A percentile compares a stretch with the other conserved stretches of the same genome.
These are phyloP conservation scores for Xiphophorus hellerii DNA, from an alignment of 2,113 vertebrate genomes.

Conservation along the genomic window DNA sequence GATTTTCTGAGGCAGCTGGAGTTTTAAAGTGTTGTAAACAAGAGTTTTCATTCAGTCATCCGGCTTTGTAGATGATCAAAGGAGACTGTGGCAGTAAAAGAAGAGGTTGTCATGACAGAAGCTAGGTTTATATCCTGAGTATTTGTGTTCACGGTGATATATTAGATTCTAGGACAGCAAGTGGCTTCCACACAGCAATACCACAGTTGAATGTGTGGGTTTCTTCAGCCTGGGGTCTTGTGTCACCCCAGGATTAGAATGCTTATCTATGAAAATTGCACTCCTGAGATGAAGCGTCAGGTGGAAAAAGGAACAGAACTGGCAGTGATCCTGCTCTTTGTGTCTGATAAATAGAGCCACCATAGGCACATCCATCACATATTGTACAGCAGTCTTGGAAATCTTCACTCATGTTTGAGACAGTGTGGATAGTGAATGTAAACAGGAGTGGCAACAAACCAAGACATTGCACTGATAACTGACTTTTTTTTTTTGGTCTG, in stretches of 20 bases:
- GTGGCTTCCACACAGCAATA: constrained; percentile 31
- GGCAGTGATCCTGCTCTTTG: constrained; percentile 58
- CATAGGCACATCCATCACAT: constrained; percentile 16
- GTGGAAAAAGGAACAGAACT: constrained; percentile 26
- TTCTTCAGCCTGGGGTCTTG: constrained; percentile 29
- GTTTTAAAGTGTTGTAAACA: constrained; percentile 27
- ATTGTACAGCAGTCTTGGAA: not conserved
- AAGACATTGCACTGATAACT: not conserved
- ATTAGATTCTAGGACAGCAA: constrained; percentile 51
- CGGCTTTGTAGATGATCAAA: constrained; percentile 36
- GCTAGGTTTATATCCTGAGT: constrained; percentile 38
- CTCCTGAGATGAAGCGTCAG: constrained; percentile 57
- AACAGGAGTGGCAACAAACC: not conserved
- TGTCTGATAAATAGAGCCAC: constrained; percentile 63
- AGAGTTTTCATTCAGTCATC: constrained; percentile 25
- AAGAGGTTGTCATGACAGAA: constrained; percentile 31
- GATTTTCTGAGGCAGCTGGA: constrained; percentile 24
- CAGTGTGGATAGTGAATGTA: not conserved
- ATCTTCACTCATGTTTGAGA: not conserved
- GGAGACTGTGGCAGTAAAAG: constrained; percentile 33
- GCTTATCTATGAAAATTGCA: constrained; percentile 56
- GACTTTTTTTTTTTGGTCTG: not conserved
- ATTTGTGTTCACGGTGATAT: constrained; percentile 46
- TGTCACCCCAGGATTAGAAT: constrained; percentile 55
- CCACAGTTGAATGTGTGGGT: not conserved